Conservation (phyloP, 92 coral and sea anemone species). For the Virgularia gustaviana region DNA sequence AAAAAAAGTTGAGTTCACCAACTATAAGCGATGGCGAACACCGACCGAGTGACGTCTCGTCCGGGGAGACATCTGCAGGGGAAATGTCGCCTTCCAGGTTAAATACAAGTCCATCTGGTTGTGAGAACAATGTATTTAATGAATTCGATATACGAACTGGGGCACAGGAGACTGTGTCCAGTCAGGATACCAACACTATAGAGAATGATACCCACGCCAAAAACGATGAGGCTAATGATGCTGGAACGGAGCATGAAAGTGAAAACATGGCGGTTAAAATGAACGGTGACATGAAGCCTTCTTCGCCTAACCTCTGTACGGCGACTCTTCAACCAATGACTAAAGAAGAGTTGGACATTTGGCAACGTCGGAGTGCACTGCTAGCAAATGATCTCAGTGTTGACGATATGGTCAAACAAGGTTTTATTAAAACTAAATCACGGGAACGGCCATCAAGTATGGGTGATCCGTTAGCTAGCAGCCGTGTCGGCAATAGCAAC, state of each 20-base stretch:
- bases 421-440: slow-evolving; percentile 28
- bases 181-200: neutral
- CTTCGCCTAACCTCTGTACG: neutral
- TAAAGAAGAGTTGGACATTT: slow-evolving; percentile 9
- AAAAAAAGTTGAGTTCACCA: neutral
- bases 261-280: neutral
- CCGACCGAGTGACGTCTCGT: neutral
- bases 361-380: slow-evolving; percentile 34
- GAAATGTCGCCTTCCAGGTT: too few species aligned
- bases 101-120: too few species aligned
- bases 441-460: slow-evolving; percentile 12
- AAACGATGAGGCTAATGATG: neutral
- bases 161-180: neutral
- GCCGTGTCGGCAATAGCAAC: slow-evolving; percentile 6
- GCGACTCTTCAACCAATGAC: neutral
- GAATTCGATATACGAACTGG: neutral
- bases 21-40: neutral
- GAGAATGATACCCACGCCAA: neutral
- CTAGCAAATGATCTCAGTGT: slow-evolving; percentile 4
- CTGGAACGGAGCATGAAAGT: neutral
- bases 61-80: neutral
- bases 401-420: slow-evolving; percentile 33
- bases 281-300: neutral
- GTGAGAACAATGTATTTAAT: too few species aligned
- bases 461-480: slow-evolving; percentile 2